Conservation (phyloP, 2,113 vertebrate species). For the Taxidea taxus region DNA sequence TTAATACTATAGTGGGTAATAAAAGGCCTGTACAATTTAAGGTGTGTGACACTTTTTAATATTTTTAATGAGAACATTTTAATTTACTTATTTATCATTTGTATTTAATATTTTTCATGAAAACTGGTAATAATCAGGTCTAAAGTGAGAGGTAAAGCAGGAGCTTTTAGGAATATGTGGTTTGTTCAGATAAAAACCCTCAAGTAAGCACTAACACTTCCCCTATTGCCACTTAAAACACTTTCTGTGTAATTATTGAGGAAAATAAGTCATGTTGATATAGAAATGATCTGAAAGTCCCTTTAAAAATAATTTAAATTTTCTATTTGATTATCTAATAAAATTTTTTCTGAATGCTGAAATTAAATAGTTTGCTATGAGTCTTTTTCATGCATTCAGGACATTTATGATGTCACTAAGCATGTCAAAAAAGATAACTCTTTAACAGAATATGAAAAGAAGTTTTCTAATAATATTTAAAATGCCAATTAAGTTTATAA, state of each 20-base stretch:
- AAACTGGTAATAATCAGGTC: background rate
- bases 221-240: background rate
- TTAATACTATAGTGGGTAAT: background rate
- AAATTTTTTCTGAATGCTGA: background rate
- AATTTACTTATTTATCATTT: background rate
- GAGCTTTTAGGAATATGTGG: background rate
- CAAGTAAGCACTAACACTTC: background rate
- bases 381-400: background rate
- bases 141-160: background rate
- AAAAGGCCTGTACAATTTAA: background rate
- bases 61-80: background rate
- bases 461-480: background rate
- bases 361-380: background rate
- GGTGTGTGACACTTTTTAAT: background rate
- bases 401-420: background rate
- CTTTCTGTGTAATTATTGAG: background rate
- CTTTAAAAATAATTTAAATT: background rate
- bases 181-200: background rate
- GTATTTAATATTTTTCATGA: background rate
- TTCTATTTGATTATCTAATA: background rate
- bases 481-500: conserved; percentile 20
- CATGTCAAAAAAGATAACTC: background rate
- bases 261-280: background rate
- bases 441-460: background rate
- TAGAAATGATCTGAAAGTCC: background rate